Evolutionary conservation across 2,888 invertebrate species (phyloP), one percentile per base, ranked within the genome.

Genomic region (Bombyx huttoni): DNA sequence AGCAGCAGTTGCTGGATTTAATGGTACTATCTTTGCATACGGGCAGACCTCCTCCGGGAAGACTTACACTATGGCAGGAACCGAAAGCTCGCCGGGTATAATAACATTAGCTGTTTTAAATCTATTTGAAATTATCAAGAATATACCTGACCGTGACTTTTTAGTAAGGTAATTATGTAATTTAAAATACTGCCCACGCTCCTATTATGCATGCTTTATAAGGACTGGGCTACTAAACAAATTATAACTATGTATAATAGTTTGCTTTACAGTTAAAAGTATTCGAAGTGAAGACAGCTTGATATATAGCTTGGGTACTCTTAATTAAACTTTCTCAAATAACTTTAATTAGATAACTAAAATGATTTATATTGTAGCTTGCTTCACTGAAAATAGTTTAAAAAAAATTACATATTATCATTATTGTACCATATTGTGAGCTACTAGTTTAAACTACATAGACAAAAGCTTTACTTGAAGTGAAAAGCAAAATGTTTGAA

Each of bases 11-110:
- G 89, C 91, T 57, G 96, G 96, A 2, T 92, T 94, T 63, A 95
- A 96, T 74, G 96, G 95, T 1, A 97, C 97, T 0, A 92, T 97
- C 59, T 96, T 97, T 82, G 96, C 96, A 0, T 97, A 97, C 73
- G 97, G 97, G 8, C 97, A 97, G 77, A 97, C 96, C 6, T 94
- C 96, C 0, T 96, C 96, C 0, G 97, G 96, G 52, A 96, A 96
- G 78, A 96, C 96, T 0, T 92, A 92, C 64, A 96, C 95, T 0
- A 94, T 96, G 93, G 90, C 94, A 70, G 97, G 97, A 0, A 90
- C 90, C 40, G 79, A 89, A 0, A 64, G 78, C 0, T 91, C 92
- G 46, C 92, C 91, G 0, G 97, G 97, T 0, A 91, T 97, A 8
- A 93, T 96, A 65, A 91, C 92, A 0, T 70, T 93, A 46, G 91